A percentile compares a stretch with the other conserved stretches of the same genome.
phyloP scores from a whole-genome alignment of 2,888 invertebrate species.

The Danaus chrysippus region DNA sequence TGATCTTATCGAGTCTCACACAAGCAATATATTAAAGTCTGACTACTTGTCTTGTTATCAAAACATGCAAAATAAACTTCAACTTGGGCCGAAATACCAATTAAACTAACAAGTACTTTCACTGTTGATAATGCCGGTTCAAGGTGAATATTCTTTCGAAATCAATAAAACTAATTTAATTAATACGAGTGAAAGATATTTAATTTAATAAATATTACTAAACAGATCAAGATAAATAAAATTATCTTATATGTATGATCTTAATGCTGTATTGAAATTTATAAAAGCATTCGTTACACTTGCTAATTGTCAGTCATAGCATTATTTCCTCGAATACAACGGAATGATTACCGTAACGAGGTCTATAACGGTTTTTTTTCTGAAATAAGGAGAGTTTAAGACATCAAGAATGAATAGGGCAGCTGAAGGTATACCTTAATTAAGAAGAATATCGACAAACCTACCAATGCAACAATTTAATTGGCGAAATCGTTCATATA shows the following conservation, averaged over 20 bases:
- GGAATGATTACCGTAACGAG: conserved; percentile 55
- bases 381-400: conserved; percentile 46
- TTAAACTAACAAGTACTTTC: conserved; percentile 75
- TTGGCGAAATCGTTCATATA: conserved; percentile 59
- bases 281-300: not conserved
- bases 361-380: conserved; percentile 58
- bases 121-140: conserved; percentile 66
- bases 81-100: conserved; percentile 57
- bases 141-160: conserved; percentile 45
- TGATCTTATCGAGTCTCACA: conserved; percentile 22
- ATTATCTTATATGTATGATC: no score
- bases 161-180: not conserved
- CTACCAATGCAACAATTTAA: conserved; percentile 47
- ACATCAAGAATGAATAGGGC: conserved; percentile 53
- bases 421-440: conserved; percentile 70
- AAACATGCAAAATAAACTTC: conserved; percentile 42
- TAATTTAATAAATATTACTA: not conserved
- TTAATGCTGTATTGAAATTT: no score
- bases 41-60: conserved; percentile 35
- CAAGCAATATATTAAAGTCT: conserved; percentile 38
- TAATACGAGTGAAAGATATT: not conserved
- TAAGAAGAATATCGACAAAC: conserved; percentile 55
- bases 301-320: conserved; percentile 17
- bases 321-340: conserved; percentile 52
- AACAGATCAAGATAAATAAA: not conserved